Conservation (phyloP, 1,140 invertebrate genomes). For the Pseudomyrmex pallidus region DNA sequence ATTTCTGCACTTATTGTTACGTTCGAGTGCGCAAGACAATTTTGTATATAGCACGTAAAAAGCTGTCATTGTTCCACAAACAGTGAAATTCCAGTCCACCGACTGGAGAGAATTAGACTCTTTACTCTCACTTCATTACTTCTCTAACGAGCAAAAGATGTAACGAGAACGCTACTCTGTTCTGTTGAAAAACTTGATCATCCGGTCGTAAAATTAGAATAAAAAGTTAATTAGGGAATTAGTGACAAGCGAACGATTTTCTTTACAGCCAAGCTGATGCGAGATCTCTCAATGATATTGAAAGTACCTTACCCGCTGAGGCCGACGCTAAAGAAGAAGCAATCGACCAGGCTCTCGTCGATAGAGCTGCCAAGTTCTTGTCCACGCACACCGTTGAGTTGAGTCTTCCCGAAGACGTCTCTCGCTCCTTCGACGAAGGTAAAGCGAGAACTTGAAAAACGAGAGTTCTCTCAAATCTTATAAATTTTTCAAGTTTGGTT, state of each 20-base stretch:
- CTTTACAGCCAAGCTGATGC: conserved; percentile 83
- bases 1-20: background rate
- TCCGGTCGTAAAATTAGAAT: conserved; percentile 19
- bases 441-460: conserved; percentile 52
- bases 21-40: background rate
- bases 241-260: conserved; percentile 33
- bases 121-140: background rate
- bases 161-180: background rate
- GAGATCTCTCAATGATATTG: conserved; percentile 85
- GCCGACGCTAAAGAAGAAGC: conserved; percentile 90
- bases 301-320: conserved; percentile 87
- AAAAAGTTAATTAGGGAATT: conserved; percentile 7
- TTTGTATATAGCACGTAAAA: too few species aligned
- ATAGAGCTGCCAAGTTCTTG: conserved; percentile 90
- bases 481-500: too few species aligned
- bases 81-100: background rate
- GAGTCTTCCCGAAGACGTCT: conserved; percentile 89
- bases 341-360: conserved; percentile 90
- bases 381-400: conserved; percentile 92
- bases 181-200: background rate
- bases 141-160: background rate
- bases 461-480: too few species aligned
- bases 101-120: background rate
- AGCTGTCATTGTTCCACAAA: background rate
- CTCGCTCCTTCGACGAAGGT: conserved; percentile 86